Conservation (phyloP, 2,797 vertebrate species). For the Halcyon badia region DNA sequence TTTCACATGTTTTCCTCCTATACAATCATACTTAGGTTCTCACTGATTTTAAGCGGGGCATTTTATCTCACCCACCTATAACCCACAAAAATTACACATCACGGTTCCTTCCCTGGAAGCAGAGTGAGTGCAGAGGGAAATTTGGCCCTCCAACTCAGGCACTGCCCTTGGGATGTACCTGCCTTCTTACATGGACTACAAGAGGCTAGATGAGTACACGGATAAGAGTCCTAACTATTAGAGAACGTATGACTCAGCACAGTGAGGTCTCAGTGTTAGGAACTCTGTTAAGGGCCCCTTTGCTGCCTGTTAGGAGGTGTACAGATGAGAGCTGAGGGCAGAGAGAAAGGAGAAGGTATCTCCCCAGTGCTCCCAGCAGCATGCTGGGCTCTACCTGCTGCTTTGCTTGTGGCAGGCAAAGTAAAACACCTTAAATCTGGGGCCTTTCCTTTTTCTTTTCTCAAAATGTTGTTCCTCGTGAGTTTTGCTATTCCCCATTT, state of each 20-base stretch:
- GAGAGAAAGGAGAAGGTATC: background rate
- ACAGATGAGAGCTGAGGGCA: background rate
- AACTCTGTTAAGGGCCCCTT: background rate
- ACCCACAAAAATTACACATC: background rate
- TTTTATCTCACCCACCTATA: background rate
- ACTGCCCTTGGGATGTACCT: background rate
- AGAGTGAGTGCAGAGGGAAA: background rate
- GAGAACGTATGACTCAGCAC: background rate
- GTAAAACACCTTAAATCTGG: background rate
- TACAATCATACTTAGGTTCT: background rate
- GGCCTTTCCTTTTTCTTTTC: background rate
- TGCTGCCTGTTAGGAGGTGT: background rate
- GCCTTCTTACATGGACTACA: background rate
- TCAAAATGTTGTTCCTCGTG: background rate
- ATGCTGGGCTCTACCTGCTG: background rate
- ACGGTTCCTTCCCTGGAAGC: background rate
- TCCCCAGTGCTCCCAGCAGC: background rate
- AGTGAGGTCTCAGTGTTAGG: background rate
- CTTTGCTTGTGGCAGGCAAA: background rate
- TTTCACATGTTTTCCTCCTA: background rate
- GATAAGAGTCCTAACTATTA: background rate
- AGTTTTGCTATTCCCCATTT: background rate
- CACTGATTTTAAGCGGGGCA: background rate
- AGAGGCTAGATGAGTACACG: background rate
- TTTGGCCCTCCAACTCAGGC: background rate